Evolutionary conservation across 2,113 vertebrate genomes (phyloP).

Genomic region (Fregetta grallaria): DNA sequence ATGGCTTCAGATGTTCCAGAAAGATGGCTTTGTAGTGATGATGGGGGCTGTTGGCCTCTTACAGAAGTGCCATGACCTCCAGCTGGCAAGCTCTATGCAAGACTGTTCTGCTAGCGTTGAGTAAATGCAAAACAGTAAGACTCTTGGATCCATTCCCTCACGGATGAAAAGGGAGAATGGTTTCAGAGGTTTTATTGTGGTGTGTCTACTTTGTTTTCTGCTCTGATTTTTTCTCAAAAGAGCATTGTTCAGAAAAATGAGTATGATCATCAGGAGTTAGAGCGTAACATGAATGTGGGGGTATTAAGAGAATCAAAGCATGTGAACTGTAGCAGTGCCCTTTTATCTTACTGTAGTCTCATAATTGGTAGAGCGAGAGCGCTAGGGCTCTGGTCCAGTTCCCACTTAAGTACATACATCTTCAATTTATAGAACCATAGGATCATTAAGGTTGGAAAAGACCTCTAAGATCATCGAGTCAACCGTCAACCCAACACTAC

Average conservation of each 20-base stretch:
- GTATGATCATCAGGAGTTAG: neutral
- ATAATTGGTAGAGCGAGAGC: neutral
- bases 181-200: neutral
- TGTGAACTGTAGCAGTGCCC: neutral
- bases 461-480: too few relatives aligned
- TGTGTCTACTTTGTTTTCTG: neutral
- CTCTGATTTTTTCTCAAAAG: neutral
- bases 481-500: too few relatives aligned
- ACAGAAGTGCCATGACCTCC: neutral
- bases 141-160: neutral
- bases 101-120: neutral
- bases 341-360: neutral
- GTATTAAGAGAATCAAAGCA: neutral
- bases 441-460: too few relatives aligned
- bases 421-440: neutral
- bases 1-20: neutral
- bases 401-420: neutral
- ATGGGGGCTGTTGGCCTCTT: neutral
- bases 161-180: too few relatives aligned
- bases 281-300: fast-evolving
- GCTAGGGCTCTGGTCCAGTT: neutral
- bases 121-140: neutral
- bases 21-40: neutral
- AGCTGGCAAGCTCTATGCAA: neutral
- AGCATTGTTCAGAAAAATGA: neutral